Conservation (phyloP, 1,140 invertebrate genomes). For the Armadillidium nasatum region DNA sequence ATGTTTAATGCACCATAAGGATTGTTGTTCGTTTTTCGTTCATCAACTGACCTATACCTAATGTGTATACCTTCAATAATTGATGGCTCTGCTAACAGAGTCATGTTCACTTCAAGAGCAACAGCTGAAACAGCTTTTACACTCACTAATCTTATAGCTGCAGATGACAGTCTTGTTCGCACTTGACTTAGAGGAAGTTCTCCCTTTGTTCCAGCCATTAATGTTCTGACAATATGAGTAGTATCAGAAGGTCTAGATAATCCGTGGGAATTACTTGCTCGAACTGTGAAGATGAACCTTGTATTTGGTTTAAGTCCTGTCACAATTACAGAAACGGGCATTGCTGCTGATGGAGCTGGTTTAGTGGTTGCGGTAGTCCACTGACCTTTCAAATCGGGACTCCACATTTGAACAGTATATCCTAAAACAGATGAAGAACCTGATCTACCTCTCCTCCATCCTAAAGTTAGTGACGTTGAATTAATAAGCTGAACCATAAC, state of each 20-base stretch:
- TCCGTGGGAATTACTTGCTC: slow-evolving; percentile 82
- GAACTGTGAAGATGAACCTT: slow-evolving; percentile 80
- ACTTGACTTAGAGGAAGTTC: slow-evolving; percentile 48
- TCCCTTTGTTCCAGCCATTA: slow-evolving; percentile 59
- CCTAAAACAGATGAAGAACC: slow-evolving; percentile 71
- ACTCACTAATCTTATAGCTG: slow-evolving; percentile 70
- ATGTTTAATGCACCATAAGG: background rate
- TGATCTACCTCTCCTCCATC: slow-evolving; percentile 70
- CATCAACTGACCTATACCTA: slow-evolving; percentile 62
- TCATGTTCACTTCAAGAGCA: slow-evolving; percentile 71
- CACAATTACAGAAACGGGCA: background rate
- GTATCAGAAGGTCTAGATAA: slow-evolving; percentile 55
- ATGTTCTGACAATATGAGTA: slow-evolving; percentile 52
- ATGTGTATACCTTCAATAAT: slow-evolving; percentile 84
- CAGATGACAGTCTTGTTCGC: slow-evolving; percentile 67
- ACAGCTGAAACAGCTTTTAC: slow-evolving; percentile 72
- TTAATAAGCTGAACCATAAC: slow-evolving; percentile 69
- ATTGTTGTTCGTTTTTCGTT: background rate
- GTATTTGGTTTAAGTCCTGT: slow-evolving; percentile 67
- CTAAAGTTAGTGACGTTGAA: slow-evolving; percentile 65
- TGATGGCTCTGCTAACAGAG: slow-evolving; percentile 50
- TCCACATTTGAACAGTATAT: slow-evolving; percentile 83
- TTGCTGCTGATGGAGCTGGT: slow-evolving; percentile 9
- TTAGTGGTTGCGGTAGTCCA: slow-evolving; percentile 57
- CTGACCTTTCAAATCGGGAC: slow-evolving; percentile 72